Evolutionary conservation across 2,113 vertebrate genomes (phyloP).

Genomic region (Chaetura pelagica): DNA sequence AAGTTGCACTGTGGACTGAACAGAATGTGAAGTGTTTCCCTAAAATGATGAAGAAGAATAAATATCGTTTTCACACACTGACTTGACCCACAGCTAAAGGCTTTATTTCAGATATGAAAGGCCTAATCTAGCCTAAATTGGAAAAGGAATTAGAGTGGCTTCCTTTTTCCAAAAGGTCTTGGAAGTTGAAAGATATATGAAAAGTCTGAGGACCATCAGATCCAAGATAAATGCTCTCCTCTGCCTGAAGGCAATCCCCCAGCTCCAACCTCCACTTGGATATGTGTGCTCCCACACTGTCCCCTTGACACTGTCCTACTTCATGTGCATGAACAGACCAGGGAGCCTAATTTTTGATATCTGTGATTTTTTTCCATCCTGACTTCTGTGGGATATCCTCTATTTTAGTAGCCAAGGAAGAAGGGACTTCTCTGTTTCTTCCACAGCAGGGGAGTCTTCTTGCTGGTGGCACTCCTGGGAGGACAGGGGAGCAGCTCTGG

Average conservation of each 20-base stretch:
- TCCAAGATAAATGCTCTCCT: slow-evolving; percentile 11
- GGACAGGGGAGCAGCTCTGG: neutral
- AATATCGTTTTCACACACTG: neutral
- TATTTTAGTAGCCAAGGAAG: neutral
- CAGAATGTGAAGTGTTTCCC: neutral
- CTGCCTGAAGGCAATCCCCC: neutral
- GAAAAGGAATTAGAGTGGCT: neutral
- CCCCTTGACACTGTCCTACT: neutral
- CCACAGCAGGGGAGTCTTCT: neutral
- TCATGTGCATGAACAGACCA: neutral
- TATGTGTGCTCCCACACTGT: neutral
- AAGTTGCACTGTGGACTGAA: neutral
- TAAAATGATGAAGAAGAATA: neutral
- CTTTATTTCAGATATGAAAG: neutral
- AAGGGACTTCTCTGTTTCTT: neutral
- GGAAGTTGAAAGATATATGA: neutral
- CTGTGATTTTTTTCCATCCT: neutral
- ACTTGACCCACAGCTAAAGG: neutral
- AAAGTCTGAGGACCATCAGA: neutral
- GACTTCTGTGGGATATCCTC: neutral
- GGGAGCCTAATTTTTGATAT: neutral
- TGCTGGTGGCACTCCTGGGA: neutral
- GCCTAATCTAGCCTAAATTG: neutral
- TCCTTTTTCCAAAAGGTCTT: neutral
- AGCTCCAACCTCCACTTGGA: neutral